Evolutionary conservation across 2,797 vertebrate species (phyloP), one percentile per base, ranked within the genome.

Genomic region (Anisognathus igniventris): DNA sequence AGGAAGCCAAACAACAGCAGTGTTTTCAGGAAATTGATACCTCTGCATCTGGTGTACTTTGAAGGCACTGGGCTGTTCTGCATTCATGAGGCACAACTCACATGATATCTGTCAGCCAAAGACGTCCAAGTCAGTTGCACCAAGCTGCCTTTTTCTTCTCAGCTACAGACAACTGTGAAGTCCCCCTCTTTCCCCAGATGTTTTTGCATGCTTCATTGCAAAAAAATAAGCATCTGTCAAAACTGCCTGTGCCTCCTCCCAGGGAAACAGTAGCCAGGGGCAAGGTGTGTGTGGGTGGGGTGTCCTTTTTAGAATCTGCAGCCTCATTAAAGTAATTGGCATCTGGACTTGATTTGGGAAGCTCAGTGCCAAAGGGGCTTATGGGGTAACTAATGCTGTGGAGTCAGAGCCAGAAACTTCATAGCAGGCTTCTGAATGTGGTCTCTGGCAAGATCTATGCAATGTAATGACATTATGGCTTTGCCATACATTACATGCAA

Each of bases 401-500:
- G 28, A 88, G 57, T 57, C 35, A 62, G 64, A 92, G 88, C 75
- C 90, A 96, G 71, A 65, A 96, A 67, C 39, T 39, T 58, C 78
- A 90, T 7, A 84, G 76, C 60, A 83, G 65, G 74, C 54, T 92
- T 74, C 73, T 83, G 60, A 95, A 91, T 48, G 60, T 28, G 35
- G n/a, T 88, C 68, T 90, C 75, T 86, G 92, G 92, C 90, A 78
- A 85, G 50, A 75, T 77, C 75, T 66, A 25, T 12, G 61, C 77
- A 93, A 81, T 40, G 40, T 93, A 88, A 92, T 65, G 76, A 54
- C 78, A 67, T 91, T 90, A 86, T 77, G 76, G 78, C 56, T 87
- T 92, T 88, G 61, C 86, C 93, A 95, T 93, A 95, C 39, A 70
- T 91, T 92, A 88, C 89, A 80, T 92, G 84, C 53, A 95, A 92